These are phyloP conservation scores for Cynopterus brachyotis DNA, from an alignment of 2,113 vertebrate genomes.

Conservation along the genomic window DNA sequence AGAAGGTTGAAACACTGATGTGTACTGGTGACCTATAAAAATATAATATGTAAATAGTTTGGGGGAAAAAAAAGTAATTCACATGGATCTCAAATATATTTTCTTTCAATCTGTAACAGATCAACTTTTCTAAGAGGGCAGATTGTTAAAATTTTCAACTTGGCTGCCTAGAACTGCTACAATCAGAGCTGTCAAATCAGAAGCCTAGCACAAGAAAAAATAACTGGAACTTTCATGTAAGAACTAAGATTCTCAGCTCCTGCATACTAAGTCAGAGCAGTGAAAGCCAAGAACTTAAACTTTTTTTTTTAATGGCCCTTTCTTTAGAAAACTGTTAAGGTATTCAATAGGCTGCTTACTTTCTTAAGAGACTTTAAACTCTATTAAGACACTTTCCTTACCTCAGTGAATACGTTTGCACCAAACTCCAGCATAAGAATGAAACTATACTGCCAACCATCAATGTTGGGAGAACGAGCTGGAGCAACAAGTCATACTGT, in stretches of 20 bases:
- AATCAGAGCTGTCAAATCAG: background rate
- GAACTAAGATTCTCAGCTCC: background rate
- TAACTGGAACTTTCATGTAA: background rate
- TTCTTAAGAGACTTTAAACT: background rate
- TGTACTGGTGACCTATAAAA: conserved; percentile 82
- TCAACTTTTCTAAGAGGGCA: conserved; percentile 50
- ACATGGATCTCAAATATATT: conserved; percentile 57
- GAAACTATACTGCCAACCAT: background rate
- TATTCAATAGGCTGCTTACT: background rate
- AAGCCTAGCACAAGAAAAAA: background rate
- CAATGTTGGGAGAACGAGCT: background rate
- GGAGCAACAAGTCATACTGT: background rate
- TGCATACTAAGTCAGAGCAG: background rate
- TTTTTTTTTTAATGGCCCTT: background rate
- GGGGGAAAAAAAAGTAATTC: conserved; percentile 71
- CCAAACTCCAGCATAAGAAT: background rate
- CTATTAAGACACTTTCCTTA: background rate
- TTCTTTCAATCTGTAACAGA: conserved; percentile 72
- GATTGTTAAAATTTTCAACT: conserved; percentile 32
- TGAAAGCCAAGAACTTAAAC: background rate
- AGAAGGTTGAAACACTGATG: conserved; percentile 76
- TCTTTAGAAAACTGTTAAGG: background rate
- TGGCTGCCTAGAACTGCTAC: background rate
- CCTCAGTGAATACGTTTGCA: background rate
- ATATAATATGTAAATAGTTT: conserved; percentile 70